These are phyloP conservation scores for Globia sparganii DNA, from an alignment of 2,888 invertebrate species.

Conservation along the genomic window DNA sequence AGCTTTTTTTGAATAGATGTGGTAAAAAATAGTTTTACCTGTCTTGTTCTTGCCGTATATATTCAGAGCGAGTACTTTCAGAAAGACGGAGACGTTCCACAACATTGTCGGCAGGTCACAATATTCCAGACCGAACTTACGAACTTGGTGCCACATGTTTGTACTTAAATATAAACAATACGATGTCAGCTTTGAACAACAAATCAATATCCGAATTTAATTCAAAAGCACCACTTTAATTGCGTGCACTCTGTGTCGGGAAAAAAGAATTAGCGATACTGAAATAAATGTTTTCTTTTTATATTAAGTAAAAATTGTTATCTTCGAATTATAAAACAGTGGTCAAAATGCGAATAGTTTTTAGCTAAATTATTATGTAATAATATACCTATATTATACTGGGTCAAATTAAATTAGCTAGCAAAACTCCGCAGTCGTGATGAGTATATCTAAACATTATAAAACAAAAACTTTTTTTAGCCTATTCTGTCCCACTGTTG, in stretches of 20 bases:
- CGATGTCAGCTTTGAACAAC: neutral
- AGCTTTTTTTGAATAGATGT: no score
- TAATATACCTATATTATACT: no score
- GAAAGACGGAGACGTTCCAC: constrained; percentile 72
- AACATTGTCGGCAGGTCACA: constrained; percentile 78
- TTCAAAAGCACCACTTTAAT: neutral
- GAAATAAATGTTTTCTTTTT: neutral
- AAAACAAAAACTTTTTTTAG: no score
- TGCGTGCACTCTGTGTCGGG: neutral
- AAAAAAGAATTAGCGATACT: no score
- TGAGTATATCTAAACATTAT: no score
- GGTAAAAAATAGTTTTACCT: no score
- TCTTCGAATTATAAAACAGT: neutral
- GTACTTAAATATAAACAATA: neutral
- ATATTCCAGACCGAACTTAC: constrained; percentile 70
- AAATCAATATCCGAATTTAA: neutral
- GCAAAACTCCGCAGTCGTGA: no score
- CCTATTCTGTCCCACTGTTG: no score
- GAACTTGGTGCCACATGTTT: constrained; percentile 34
- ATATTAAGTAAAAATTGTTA: neutral
- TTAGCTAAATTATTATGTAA: neutral
- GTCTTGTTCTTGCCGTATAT: constrained; percentile 70
- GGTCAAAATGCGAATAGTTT: neutral
- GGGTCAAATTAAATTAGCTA: no score
- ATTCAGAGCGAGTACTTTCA: constrained; percentile 73